Conservation (phyloP, 2,113 vertebrate species). For the Delphinapterus leucas region DNA sequence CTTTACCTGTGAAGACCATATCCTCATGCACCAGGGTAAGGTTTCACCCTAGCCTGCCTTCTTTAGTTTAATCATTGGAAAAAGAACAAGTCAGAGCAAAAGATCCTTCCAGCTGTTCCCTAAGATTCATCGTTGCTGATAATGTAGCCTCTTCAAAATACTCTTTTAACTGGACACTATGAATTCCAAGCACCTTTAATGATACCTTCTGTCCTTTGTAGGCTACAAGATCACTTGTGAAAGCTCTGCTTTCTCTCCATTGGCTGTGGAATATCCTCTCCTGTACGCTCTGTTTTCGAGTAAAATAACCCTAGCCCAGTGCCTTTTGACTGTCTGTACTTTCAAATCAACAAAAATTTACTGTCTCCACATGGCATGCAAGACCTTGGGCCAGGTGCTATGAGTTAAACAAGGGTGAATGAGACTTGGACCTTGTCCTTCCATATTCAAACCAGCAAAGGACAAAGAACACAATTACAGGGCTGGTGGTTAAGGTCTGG, state of each 20-base stretch:
- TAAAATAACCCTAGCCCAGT: background rate
- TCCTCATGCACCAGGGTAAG: background rate
- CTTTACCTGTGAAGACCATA: background rate
- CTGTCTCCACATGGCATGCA: background rate
- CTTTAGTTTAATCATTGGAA: background rate
- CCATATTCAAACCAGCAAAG: background rate
- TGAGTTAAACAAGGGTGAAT: background rate
- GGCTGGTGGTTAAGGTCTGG: background rate
- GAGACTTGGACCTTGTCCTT: background rate
- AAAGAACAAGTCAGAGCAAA: background rate
- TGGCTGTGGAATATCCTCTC: background rate
- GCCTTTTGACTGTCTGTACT: background rate
- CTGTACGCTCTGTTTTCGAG: background rate
- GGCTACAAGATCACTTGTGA: background rate
- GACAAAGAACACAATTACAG: background rate
- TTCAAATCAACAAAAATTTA: conserved; percentile 18
- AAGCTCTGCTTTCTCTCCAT: background rate
- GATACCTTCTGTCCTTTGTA: background rate
- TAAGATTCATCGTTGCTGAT: background rate
- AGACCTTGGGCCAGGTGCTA: background rate
- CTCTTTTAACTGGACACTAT: background rate
- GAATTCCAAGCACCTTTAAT: background rate
- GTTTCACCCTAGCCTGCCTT: background rate
- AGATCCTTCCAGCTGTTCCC: background rate
- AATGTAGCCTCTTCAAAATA: background rate